Evolutionary conservation across 53 echinoderm and acorn worm genomes (phyloP).

Genomic region (Crossaster papposus): DNA sequence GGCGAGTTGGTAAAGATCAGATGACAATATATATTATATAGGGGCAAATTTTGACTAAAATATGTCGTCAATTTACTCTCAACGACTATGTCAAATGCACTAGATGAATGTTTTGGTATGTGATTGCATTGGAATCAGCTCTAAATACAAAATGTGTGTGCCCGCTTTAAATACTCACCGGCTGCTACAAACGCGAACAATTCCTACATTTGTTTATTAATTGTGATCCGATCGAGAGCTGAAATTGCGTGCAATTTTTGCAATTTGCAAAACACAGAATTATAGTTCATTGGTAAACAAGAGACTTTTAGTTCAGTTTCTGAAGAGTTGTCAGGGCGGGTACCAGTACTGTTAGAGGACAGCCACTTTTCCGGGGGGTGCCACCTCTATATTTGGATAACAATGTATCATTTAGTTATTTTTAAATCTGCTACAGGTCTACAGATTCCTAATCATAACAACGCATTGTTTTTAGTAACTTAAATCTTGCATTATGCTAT

Average conservation of each 20-base stretch:
- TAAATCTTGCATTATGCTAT: too few species aligned
- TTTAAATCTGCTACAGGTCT: too few species aligned
- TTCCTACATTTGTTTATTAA: conserved; percentile 25
- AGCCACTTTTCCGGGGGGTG: conserved; percentile 6
- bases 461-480: too few species aligned
- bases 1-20: too few species aligned
- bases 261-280: background rate
- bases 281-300: background rate
- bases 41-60: too few species aligned
- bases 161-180: conserved; percentile 15
- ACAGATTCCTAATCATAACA: too few species aligned
- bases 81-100: too few species aligned
- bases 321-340: background rate
- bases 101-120: too few species aligned
- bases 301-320: background rate
- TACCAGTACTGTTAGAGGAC: conserved; percentile 17
- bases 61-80: too few species aligned
- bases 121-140: background rate
- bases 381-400: conserved; percentile 10
- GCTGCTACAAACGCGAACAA: conserved; percentile 26
- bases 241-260: background rate
- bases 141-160: background rate
- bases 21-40: too few species aligned
- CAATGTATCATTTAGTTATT: background rate
- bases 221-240: too few species aligned